Conservation (phyloP, 2,888 invertebrate genomes). For the Mesochorus sp. region DNA sequence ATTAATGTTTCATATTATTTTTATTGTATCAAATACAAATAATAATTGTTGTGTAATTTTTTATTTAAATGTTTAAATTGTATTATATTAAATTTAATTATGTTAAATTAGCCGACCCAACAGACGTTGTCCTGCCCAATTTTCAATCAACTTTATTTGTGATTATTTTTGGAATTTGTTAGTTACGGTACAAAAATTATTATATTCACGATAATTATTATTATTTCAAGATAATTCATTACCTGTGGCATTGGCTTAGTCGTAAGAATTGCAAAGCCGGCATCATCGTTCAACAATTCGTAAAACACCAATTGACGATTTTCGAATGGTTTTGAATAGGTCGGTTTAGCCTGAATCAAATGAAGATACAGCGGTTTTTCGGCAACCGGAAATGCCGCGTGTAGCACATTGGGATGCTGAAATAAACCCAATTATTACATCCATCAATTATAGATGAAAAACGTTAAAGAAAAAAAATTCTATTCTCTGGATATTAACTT, state of each 20-base stretch:
- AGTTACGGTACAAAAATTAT: no score
- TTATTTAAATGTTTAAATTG: no score
- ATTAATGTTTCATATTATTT: no score
- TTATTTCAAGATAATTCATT: conserved; percentile 17
- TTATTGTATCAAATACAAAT: no score
- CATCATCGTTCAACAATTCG: conserved; percentile 82
- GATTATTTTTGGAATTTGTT: no score
- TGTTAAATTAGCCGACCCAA: no score
- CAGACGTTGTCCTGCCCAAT: no score
- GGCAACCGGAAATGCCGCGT: conserved; percentile 76
- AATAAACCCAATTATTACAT: not conserved
- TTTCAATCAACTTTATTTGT: no score
- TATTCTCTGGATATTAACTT: conserved; percentile 66
- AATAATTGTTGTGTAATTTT: no score
- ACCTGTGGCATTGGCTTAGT: conserved; percentile 85
- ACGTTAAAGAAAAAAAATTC: not conserved
- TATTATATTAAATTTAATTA: no score
- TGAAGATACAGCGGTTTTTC: conserved; percentile 84
- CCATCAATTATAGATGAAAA: not conserved
- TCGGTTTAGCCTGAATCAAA: conserved; percentile 84
- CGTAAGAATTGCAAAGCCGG: conserved; percentile 87
- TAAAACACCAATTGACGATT: conserved; percentile 84
- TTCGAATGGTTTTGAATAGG: conserved; percentile 81
- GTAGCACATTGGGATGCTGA: conserved; percentile 83
- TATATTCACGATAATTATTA: no score